phyloP scores from a whole-genome alignment of 2,888 invertebrate genomes.

The Lymantria dispar region DNA sequence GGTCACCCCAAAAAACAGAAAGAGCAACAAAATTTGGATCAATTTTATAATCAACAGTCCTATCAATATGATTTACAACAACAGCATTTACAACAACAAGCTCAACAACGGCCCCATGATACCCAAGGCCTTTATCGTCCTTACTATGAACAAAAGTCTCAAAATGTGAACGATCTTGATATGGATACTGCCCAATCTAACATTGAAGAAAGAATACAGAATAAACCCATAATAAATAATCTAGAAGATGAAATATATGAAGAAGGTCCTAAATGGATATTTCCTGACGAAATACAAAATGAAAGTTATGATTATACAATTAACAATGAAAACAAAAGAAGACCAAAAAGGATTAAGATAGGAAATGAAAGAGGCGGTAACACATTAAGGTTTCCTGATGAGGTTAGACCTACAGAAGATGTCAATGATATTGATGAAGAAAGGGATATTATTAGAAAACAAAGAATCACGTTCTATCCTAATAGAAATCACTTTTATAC shows the following conservation, averaged over 20 bases:
- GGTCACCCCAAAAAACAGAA: constrained; percentile 65
- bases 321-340: constrained; percentile 14
- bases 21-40: constrained; percentile 54
- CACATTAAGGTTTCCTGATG: constrained; percentile 45
- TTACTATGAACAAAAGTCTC: constrained; percentile 38
- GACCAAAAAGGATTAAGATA: constrained; percentile 1
- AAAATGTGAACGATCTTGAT: constrained; percentile 33
- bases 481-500: constrained; percentile 8
- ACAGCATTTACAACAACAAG: constrained; percentile 7
- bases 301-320: constrained; percentile 17
- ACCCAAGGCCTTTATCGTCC: constrained; percentile 34
- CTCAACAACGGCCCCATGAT: constrained; percentile 8
- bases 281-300: constrained; percentile 42
- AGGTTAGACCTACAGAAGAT: constrained; percentile 12
- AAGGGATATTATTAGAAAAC: constrained; percentile 27
- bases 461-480: constrained; percentile 36
- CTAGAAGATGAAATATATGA: constrained; percentile 25
- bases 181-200: constrained; percentile 11
- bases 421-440: constrained; percentile 2
- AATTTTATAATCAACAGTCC: constrained; percentile 61
- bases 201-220: constrained; percentile 62
- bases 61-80: constrained; percentile 36
- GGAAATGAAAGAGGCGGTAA: constrained; percentile 23
- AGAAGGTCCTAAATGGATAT: constrained; percentile 47
- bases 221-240: constrained; percentile 37